phyloP scores from a whole-genome alignment of 2,113 vertebrate genomes.

The Panurus biarmicus region DNA sequence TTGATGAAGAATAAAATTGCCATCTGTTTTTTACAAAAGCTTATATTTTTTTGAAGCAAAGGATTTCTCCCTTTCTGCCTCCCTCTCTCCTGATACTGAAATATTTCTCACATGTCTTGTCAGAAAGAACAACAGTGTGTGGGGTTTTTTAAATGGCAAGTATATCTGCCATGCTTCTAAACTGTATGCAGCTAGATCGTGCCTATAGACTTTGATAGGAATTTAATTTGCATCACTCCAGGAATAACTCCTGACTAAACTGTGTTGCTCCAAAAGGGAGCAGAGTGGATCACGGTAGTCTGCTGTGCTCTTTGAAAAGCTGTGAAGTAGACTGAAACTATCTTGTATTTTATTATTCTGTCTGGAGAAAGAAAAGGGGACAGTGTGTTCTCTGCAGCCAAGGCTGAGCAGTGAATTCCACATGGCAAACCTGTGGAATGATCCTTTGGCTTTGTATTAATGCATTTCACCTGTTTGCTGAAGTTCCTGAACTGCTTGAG shows the following conservation, averaged over 20 bases:
- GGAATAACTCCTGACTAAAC: constrained; percentile 50
- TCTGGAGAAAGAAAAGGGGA: background rate
- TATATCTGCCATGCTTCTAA: background rate
- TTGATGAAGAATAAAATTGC: background rate
- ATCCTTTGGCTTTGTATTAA: background rate
- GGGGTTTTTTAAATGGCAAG: background rate
- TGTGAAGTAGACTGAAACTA: background rate
- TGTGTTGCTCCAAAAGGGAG: background rate
- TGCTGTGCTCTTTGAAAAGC: background rate
- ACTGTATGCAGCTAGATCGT: background rate
- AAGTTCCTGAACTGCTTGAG: background rate
- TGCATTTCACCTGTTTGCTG: background rate
- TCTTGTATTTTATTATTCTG: background rate
- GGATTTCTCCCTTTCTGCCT: background rate
- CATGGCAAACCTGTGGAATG: background rate
- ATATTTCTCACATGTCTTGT: background rate
- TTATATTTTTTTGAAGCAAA: background rate
- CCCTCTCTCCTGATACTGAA: background rate
- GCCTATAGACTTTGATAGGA: background rate
- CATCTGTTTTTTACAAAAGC: background rate
- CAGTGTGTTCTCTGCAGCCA: background rate
- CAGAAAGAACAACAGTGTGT: background rate
- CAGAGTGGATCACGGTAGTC: background rate
- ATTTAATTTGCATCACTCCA: constrained; percentile 21
- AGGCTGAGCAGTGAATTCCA: background rate